Base-by-base conservation (phyloP, 2,113 vertebrate species). In the Muntiacus muntjak region DNA sequence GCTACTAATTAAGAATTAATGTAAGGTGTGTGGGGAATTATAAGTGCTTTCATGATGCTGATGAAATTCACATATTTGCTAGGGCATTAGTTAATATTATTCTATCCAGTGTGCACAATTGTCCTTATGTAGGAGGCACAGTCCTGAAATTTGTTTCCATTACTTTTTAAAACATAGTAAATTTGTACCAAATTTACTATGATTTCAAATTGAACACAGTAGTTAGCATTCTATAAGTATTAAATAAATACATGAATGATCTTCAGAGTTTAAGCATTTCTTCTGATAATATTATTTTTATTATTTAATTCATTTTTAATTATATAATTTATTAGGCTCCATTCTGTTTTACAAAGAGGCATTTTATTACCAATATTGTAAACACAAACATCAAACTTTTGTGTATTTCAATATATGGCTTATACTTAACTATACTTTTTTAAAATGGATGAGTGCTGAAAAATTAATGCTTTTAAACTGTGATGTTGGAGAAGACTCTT, bases 1-100 rank as follows among this genome's bases (percentile, higher is more conserved):
- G 86, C 47, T 54, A 96, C 60, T 74, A 96, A 93, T 78, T 98
- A 96, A 57, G 91, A 97, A 96, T 97, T 96, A 98, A 96, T 93
- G 47, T 78, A 33, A 1, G 54, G 7, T 95, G 45, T 94, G 50
- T 81, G 58, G 52, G 87, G 62, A 97, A 94, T 92, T 94, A 81
- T 89, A 94, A 97, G 40, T 60, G n/a, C 25, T 90, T 97, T 97
- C 85, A 92, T 55, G 26, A 85, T 95, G 74, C 33, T 92, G 81
- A 97, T 96, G 90, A 92, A 94, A 54, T 55, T 83, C 84, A 76
- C 9, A 55, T 87, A 92, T 85, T 94, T 95, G 21, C 74, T 55
- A 89, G 40, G 36, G 36, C 94, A 91, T 97, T 81, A 82, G 5
- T 87, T 94, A 92, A 87, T 71, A 87, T 84, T 96, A 60, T 96